Percentiles rank a stretch among this genome's conserved stretches.
Conservation (phyloP, 2,113 vertebrate species). For the Ariopsis seemanni region DNA sequence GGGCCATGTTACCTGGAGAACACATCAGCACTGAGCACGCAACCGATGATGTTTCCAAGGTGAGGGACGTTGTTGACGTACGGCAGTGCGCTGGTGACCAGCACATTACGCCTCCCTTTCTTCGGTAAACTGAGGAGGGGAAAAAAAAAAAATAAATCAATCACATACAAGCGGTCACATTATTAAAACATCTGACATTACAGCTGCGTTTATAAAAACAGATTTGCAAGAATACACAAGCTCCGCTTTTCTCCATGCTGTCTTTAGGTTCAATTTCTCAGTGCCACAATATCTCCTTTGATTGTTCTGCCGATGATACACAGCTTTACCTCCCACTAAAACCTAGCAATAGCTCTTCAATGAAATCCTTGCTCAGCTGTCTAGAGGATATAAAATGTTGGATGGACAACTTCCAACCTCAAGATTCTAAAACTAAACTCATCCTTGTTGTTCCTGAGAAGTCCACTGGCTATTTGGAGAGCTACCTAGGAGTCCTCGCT, state of each 20-base stretch:
- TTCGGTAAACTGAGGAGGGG: slow-evolving; percentile 77
- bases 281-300: too few relatives aligned
- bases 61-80: slow-evolving; percentile 98
- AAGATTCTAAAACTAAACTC: too few relatives aligned
- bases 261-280: neutral
- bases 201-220: neutral
- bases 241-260: neutral
- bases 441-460: too few relatives aligned
- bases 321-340: too few relatives aligned
- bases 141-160: too few relatives aligned
- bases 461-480: too few relatives aligned
- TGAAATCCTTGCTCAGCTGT: too few relatives aligned
- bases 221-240: neutral
- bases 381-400: too few relatives aligned
- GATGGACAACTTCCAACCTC: too few relatives aligned
- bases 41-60: slow-evolving; percentile 96
- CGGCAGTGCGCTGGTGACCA: slow-evolving; percentile 91
- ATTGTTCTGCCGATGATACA: too few relatives aligned
- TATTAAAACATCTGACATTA: neutral
- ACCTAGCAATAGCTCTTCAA: too few relatives aligned
- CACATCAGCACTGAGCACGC: slow-evolving; percentile 91
- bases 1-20: slow-evolving; percentile 81
- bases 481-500: too few relatives aligned
- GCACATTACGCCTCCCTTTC: slow-evolving; percentile 82
- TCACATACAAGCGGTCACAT: slow-evolving; percentile 2